These are phyloP conservation scores for Lepidurus arcticus DNA, from an alignment of 1,140 invertebrate genomes.

Conservation along the genomic window DNA sequence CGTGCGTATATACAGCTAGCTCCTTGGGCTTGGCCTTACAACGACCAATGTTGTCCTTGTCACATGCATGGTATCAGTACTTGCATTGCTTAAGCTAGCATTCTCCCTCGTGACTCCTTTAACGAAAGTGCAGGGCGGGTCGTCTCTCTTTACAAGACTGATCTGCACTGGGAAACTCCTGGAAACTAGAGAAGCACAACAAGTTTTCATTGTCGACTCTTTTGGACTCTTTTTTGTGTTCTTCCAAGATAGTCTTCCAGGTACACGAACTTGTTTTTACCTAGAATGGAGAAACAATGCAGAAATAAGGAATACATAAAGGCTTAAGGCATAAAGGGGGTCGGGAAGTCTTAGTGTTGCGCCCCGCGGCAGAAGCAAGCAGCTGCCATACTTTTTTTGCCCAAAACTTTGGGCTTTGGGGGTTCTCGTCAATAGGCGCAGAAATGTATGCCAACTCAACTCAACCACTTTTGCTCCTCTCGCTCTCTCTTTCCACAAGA, in stretches of 20 bases:
- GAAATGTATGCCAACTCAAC: neutral
- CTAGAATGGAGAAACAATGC: neutral
- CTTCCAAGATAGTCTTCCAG: too few relatives aligned
- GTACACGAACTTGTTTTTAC: neutral
- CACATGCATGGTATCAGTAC: neutral
- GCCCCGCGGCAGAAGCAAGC: neutral
- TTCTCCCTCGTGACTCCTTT: neutral
- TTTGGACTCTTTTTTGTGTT: too few relatives aligned
- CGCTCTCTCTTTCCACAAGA: too few relatives aligned
- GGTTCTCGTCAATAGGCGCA: conserved; percentile 1
- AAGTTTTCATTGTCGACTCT: too few relatives aligned
- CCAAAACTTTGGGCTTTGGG: neutral
- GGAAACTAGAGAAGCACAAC: neutral
- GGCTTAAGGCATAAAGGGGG: neutral
- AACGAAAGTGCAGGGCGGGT: neutral
- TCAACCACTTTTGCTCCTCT: too few relatives aligned
- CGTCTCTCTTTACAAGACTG: neutral
- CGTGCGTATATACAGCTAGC: conserved; percentile 4
- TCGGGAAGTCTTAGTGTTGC: neutral
- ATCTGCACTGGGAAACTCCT: neutral
- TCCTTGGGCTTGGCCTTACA: neutral
- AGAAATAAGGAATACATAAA: neutral
- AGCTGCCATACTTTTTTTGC: neutral
- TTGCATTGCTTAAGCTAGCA: neutral
- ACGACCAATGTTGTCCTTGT: neutral